Evolutionary conservation across 2,888 invertebrate genomes (phyloP).

Genomic region (Eupsilia transversa): DNA sequence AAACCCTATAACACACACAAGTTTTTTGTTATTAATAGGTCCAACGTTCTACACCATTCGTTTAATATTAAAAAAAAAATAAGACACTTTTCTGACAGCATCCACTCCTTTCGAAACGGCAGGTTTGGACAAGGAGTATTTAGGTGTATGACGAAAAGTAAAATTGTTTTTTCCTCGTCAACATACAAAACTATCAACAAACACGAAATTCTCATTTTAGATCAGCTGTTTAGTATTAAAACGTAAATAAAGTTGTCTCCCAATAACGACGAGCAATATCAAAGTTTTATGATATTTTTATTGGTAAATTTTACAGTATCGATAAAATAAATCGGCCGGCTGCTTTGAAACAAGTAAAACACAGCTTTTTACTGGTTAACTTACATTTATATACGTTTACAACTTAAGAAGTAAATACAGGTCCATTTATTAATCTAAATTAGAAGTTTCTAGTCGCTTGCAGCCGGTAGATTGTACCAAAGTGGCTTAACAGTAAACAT

Average conservation of each 20-base stretch:
- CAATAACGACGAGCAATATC: constrained; percentile 49
- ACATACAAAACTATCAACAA: constrained; percentile 13
- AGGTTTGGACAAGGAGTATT: background rate
- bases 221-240: constrained; percentile 56
- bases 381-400: constrained; percentile 49
- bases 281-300: constrained; percentile 70
- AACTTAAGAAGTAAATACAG: constrained; percentile 57
- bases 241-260: constrained; percentile 57
- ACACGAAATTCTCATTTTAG: constrained; percentile 28
- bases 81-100: background rate
- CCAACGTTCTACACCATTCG: background rate
- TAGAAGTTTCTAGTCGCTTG: constrained; percentile 73
- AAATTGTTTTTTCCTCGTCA: background rate
- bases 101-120: background rate
- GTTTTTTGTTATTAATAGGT: background rate
- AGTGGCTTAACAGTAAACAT: constrained; percentile 84
- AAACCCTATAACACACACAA: background rate
- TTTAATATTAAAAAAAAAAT: too few relatives aligned
- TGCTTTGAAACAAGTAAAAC: constrained; percentile 64
- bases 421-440: constrained; percentile 77
- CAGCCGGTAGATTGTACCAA: constrained; percentile 74
- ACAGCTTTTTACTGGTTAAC: constrained; percentile 49
- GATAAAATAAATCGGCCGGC: constrained; percentile 58
- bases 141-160: constrained; percentile 1
- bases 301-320: constrained; percentile 67